Percentiles rank a stretch among this genome's conserved stretches.
phyloP scores from a whole-genome alignment of 2,888 invertebrate species.

The Phortica okadai region DNA sequence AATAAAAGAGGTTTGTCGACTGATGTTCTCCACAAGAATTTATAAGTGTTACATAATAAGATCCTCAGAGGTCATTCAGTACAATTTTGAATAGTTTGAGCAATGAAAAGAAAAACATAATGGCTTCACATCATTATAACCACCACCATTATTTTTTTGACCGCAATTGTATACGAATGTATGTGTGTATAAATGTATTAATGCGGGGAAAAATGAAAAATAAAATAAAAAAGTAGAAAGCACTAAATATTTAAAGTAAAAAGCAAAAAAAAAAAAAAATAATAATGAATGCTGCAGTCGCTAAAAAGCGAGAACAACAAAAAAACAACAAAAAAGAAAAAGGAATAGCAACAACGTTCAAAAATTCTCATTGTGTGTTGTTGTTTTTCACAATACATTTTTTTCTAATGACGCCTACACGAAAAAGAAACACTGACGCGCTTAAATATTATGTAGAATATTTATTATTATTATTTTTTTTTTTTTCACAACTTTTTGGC shows the following conservation, averaged over 20 bases:
- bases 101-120: no score
- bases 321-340: slow-evolving; percentile 17
- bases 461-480: slow-evolving; percentile 27
- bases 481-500: slow-evolving; percentile 37
- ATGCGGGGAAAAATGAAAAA: slow-evolving; percentile 1
- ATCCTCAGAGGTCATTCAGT: no score
- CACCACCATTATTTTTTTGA: no score
- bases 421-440: slow-evolving; percentile 55
- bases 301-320: slow-evolving; percentile 2
- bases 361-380: slow-evolving; percentile 7
- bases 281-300: slow-evolving; percentile 20
- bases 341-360: slow-evolving; percentile 14
- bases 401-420: slow-evolving; percentile 54
- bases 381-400: slow-evolving; percentile 6
- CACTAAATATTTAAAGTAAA: slow-evolving; percentile 11
- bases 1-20: no score
- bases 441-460: slow-evolving; percentile 51
- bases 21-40: no score
- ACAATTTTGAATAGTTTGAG: no score
- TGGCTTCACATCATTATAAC: no score
- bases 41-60: no score
- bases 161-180: no score
- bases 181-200: neutral
- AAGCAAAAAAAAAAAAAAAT: neutral
- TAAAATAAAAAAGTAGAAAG: slow-evolving; percentile 2